Conservation (phyloP, 2,113 vertebrate species). For the Neodontobutis hainanensis region DNA sequence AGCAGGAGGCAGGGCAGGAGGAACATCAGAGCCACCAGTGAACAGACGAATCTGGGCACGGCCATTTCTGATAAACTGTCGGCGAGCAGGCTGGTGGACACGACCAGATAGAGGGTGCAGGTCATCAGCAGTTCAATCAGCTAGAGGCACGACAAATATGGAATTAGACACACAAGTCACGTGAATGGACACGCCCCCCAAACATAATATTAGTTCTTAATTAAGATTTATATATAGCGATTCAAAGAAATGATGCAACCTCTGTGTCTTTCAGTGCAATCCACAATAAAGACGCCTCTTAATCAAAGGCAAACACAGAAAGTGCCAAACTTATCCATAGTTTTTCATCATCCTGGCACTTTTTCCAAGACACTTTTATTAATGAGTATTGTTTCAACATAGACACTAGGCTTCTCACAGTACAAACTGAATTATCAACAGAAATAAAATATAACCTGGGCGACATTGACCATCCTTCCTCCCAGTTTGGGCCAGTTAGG, state of each 20-base stretch:
- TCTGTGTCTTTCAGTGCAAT: slow-evolving; percentile 6
- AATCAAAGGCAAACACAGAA: neutral
- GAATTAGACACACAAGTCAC: neutral
- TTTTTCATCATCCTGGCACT: neutral
- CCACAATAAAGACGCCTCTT: neutral
- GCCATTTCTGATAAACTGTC: slow-evolving; percentile 74
- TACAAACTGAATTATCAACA: no score
- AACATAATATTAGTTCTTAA: no score
- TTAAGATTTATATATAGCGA: neutral
- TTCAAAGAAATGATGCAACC: slow-evolving; percentile 19
- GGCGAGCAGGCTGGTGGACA: slow-evolving; percentile 79
- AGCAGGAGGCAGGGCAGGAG: slow-evolving; percentile 81
- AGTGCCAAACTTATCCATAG: neutral
- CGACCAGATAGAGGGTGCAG: slow-evolving; percentile 82
- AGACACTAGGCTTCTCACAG: no score
- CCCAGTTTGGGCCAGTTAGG: slow-evolving; percentile 73
- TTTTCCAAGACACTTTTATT: neutral
- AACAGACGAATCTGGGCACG: slow-evolving; percentile 76
- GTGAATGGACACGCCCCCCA: no score
- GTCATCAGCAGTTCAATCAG: slow-evolving; percentile 85
- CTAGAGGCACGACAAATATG: slow-evolving; percentile 28
- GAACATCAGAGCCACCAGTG: slow-evolving; percentile 73
- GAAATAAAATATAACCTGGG: slow-evolving; percentile 63
- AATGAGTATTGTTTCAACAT: no score
- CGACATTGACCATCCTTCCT: slow-evolving; percentile 70